Evolutionary conservation across 2,888 invertebrate genomes (phyloP).

Genomic region (Ophioninae sp.): DNA sequence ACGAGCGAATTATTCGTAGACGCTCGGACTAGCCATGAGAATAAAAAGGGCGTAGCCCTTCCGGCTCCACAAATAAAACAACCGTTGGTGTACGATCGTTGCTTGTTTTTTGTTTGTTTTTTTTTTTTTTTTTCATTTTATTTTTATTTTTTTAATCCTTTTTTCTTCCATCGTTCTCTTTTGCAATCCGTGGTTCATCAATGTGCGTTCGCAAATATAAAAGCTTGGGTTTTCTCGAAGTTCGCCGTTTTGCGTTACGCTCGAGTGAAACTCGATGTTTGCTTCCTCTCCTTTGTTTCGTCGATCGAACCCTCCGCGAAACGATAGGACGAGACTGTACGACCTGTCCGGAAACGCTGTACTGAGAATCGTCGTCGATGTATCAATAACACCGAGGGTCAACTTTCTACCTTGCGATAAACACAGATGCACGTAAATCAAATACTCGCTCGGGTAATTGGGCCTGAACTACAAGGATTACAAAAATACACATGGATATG

Average conservation of each 20-base stretch:
- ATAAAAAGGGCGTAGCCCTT: neutral
- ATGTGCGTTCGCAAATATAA: conserved; percentile 7
- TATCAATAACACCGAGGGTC: conserved; percentile 16
- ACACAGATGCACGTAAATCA: neutral
- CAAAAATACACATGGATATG: no score
- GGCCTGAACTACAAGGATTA: no score
- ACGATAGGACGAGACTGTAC: neutral
- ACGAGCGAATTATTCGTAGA: neutral
- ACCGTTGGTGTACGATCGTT: neutral
- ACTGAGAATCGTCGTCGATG: conserved; percentile 42
- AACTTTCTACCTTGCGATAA: neutral
- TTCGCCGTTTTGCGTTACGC: neutral
- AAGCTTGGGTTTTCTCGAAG: conserved; percentile 2
- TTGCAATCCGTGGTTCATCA: neutral
- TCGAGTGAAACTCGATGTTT: neutral
- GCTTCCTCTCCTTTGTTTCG: conserved; percentile 7
- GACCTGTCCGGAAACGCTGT: conserved; percentile 34
- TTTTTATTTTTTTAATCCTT: no score
- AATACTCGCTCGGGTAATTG: no score
- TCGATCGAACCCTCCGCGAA: conserved; percentile 12
- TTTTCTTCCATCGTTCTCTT: no score
- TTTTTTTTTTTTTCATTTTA: neutral
- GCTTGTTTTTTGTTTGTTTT: no score
- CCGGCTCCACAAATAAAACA: neutral
- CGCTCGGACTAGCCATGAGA: no score